Evolutionary conservation across 2,888 invertebrate genomes (phyloP).

Genomic region (Ochropacha duplaris): DNA sequence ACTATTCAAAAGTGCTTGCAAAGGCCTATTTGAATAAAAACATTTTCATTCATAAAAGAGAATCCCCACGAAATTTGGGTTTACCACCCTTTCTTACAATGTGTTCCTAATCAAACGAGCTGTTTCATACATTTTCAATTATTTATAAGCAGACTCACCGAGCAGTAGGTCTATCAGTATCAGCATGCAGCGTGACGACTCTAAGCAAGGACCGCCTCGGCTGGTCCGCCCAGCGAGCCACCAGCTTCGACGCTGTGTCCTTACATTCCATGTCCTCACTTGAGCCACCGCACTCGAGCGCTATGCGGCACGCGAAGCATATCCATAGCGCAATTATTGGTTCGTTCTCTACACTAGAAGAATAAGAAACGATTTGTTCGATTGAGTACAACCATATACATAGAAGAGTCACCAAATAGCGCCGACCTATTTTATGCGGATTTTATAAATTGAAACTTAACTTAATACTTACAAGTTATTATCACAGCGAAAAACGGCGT

Average conservation of each 20-base stretch:
- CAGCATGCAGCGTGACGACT: constrained; percentile 50
- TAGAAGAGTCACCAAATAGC: not conserved
- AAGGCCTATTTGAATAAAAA: too few species aligned
- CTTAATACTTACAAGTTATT: constrained; percentile 52
- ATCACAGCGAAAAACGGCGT: constrained; percentile 33
- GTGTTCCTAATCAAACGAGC: too few species aligned
- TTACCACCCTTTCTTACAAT: too few species aligned
- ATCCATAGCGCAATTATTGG: constrained; percentile 61
- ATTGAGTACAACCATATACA: not conserved
- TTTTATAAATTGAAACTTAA: too few species aligned
- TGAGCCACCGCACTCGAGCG: constrained; percentile 4
- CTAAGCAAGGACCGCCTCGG: constrained; percentile 51
- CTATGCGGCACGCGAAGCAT: constrained; percentile 49
- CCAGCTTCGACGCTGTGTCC: constrained; percentile 25
- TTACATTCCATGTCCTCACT: constrained; percentile 8
- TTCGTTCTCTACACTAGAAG: constrained; percentile 57
- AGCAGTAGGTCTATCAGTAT: constrained; percentile 41
- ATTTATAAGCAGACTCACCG: constrained; percentile 39
- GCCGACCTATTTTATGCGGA: not conserved
- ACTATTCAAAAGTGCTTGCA: too few species aligned
- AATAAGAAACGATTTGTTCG: too few species aligned
- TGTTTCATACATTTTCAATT: too few species aligned
- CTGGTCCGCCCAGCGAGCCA: constrained; percentile 48
- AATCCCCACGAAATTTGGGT: too few species aligned
- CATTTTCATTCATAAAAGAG: too few species aligned